A percentile compares a stretch with the other conserved stretches of the same genome.
Evolutionary conservation across 2,113 vertebrate genomes (phyloP).

Genomic region (Cygnus atratus): DNA sequence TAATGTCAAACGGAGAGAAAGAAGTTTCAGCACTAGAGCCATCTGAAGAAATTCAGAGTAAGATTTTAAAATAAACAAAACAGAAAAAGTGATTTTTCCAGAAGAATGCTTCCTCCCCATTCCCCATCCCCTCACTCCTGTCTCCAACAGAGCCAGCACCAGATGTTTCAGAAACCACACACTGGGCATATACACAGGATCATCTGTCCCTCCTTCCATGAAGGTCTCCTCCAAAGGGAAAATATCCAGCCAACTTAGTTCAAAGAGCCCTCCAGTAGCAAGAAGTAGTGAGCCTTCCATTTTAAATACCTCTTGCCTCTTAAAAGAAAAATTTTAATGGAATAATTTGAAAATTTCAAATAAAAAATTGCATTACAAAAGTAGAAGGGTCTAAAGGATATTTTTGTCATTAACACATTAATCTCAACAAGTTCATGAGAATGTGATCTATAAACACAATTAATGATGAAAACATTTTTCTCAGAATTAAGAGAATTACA

Average conservation of each 20-base stretch:
- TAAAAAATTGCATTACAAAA: not conserved
- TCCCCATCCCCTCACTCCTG: not conserved
- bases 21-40: not conserved
- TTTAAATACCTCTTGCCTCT: not conserved
- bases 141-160: constrained; percentile 17
- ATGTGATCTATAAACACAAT: not conserved
- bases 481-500: not conserved
- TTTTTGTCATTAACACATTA: not conserved
- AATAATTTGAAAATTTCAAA: not conserved
- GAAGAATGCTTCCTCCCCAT: not conserved
- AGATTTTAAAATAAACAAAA: constrained; percentile 11
- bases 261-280: not conserved
- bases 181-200: constrained; percentile 11
- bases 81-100: not conserved
- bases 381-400: not conserved
- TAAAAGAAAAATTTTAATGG: not conserved
- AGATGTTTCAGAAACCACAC: constrained; percentile 48
- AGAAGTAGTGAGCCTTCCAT: not conserved
- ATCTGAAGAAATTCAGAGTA: not conserved
- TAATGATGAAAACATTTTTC: not conserved
- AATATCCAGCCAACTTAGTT: not conserved
- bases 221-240: constrained; percentile 24
- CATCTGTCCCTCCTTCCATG: constrained; percentile 3
- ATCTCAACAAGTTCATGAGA: not conserved
- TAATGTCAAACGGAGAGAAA: not conserved